phyloP scores from a whole-genome alignment of 2,888 invertebrate genomes.

The Cosmia pyralina region DNA sequence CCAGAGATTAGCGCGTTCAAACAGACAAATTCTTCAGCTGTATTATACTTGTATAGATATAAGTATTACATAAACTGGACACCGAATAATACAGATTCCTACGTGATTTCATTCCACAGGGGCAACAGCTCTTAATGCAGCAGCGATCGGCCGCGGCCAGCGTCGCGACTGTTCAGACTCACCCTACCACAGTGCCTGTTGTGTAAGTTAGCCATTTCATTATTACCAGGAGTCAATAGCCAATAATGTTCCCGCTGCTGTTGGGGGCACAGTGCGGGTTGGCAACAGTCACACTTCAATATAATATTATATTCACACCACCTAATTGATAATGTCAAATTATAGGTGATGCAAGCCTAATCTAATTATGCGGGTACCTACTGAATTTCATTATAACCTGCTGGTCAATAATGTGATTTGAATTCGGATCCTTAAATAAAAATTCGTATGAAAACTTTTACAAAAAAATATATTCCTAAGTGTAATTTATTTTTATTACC shows the following conservation, averaged over 20 bases:
- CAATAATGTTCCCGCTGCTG: not conserved
- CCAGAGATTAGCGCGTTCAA: not conserved
- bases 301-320: not conserved
- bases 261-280: not conserved
- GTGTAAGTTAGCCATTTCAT: conserved; percentile 75
- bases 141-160: conserved; percentile 79
- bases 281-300: not conserved
- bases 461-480: not conserved
- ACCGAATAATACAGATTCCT: not conserved
- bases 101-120: conserved; percentile 71
- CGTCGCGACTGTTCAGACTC: conserved; percentile 79
- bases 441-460: not conserved
- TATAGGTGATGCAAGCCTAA: not conserved
- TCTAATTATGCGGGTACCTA: not conserved
- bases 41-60: not conserved
- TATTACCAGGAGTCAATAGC: not conserved
- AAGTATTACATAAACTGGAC: not conserved
- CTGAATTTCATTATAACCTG: not conserved
- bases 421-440: not conserved
- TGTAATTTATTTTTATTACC: not conserved
- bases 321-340: not conserved
- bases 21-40: not conserved
- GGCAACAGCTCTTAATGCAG: conserved; percentile 83
- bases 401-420: not conserved
- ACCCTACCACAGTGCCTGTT: conserved; percentile 81